Conservation (phyloP, 2,888 invertebrate species). For the Netelia fuscicornis region DNA sequence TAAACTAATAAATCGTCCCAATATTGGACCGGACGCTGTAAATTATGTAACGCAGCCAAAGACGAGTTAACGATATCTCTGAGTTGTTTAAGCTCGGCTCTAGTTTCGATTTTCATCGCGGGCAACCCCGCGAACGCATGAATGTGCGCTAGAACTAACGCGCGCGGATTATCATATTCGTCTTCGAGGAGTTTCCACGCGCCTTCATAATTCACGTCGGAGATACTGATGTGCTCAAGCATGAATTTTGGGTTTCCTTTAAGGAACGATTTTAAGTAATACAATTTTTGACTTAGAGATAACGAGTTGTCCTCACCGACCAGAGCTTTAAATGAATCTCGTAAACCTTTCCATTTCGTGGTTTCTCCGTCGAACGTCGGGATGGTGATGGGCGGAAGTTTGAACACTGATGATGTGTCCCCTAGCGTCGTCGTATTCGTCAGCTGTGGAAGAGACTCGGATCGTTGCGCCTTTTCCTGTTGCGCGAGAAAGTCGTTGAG, state of each 20-base stretch:
- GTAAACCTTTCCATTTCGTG: slow-evolving; percentile 28
- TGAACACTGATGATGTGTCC: too few relatives aligned
- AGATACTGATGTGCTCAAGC: slow-evolving; percentile 1
- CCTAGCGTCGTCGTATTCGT: too few relatives aligned
- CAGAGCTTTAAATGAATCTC: slow-evolving; percentile 24
- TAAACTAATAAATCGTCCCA: too few relatives aligned
- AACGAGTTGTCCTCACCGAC: slow-evolving; percentile 29
- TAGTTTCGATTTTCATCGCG: slow-evolving; percentile 17
- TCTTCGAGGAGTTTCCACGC: slow-evolving; percentile 18
- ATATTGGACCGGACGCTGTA: too few relatives aligned
- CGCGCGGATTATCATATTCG: slow-evolving; percentile 11
- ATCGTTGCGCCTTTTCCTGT: too few relatives aligned
- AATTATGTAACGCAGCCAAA: slow-evolving; percentile 6
- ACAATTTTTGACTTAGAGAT: slow-evolving; percentile 15
- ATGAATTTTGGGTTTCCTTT: slow-evolving; percentile 3
- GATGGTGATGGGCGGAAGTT: slow-evolving; percentile 27
- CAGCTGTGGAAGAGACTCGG: too few relatives aligned
- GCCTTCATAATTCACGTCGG: slow-evolving; percentile 30
- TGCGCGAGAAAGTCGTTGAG: too few relatives aligned
- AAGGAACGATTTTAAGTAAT: slow-evolving; percentile 40
- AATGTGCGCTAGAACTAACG: not conserved
- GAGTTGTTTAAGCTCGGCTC: slow-evolving; percentile 17
- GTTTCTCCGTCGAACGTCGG: slow-evolving; percentile 46
- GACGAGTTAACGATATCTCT: slow-evolving; percentile 27
- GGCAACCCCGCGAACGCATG: not conserved